Evolutionary conservation across 2,888 invertebrate species (phyloP), one percentile per base, ranked within the genome.

Genomic region (Sturmia bella): DNA sequence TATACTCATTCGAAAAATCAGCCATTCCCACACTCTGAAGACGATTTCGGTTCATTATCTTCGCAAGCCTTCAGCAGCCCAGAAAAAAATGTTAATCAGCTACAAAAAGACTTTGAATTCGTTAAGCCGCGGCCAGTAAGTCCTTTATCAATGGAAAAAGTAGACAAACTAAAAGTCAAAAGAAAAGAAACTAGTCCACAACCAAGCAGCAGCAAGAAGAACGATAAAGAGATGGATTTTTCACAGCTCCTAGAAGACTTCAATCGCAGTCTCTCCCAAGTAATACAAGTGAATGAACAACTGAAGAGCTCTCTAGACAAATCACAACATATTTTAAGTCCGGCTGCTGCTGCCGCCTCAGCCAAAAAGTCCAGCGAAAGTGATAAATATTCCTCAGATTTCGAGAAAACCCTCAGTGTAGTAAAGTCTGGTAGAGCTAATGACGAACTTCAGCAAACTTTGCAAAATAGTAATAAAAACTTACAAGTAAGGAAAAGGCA

Each of bases 261-360:
- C 43, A 89, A 89, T 84, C 86, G 87, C 48, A 89, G 88, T 68
- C 83, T 89, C 1, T 86, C 88, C 0, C 87, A 89, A 68, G 89
- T 88, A 0, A 87, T 89, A 66, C 85, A 87, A 81, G 89, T 88
- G 0, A 88, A 89, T 83, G 85, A 89, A 52, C 86, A 88, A 59
- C 64, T 89, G 3, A 88, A 88, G 81, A 83, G 79, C 19, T 86
- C 86, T 0, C 79, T 87, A 1, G 85, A 85, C 37, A 87, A 87
- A 69, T 86, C 87, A 0, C 85, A 86, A 37, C 76, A 86, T 54
- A 85, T 87, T 15, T 84, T 85, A 54, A 85, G 85, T 72, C 83
- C 85, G 0, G 77, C 83, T 13, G 24, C 41, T 1, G 48, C 57
- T 72, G 82, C 85, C 0, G 77, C 83, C 11, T 32, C 41, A 2